These are phyloP conservation scores for Pomatostomus ruficeps DNA, from an alignment of 2,113 vertebrate genomes.

Conservation along the genomic window DNA sequence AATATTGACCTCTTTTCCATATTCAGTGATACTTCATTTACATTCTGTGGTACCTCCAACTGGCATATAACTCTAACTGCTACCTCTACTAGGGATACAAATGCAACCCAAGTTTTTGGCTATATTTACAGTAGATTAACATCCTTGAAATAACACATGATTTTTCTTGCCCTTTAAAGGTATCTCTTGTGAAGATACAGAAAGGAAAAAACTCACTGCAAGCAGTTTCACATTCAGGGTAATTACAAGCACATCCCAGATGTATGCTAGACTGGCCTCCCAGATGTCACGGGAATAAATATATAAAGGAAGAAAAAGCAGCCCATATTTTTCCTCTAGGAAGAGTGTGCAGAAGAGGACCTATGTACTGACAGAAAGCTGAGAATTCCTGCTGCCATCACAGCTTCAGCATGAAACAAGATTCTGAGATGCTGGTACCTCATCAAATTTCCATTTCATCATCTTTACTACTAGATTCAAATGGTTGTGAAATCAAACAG, in stretches of 20 bases:
- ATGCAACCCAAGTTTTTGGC: background rate
- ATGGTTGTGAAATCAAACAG: background rate
- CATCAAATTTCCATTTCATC: background rate
- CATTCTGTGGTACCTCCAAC: background rate
- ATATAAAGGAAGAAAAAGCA: background rate
- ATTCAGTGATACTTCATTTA: background rate
- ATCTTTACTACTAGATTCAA: background rate
- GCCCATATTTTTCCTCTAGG: background rate
- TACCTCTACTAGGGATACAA: background rate
- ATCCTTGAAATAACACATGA: background rate
- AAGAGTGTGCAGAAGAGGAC: background rate
- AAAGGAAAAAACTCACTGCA: background rate
- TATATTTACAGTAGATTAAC: background rate
- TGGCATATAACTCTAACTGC: background rate
- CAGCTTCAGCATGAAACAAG: background rate
- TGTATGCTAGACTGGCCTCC: background rate
- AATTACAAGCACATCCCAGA: background rate
- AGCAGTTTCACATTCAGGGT: background rate
- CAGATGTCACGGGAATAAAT: background rate
- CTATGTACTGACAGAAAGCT: background rate
- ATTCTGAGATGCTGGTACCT: background rate
- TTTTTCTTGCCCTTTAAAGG: background rate
- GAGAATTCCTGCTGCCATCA: background rate
- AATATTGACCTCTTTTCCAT: background rate
- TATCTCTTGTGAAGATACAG: background rate